Base-by-base conservation (phyloP, 2,113 vertebrate genomes). In the Mirounga angustirostris region DNA sequence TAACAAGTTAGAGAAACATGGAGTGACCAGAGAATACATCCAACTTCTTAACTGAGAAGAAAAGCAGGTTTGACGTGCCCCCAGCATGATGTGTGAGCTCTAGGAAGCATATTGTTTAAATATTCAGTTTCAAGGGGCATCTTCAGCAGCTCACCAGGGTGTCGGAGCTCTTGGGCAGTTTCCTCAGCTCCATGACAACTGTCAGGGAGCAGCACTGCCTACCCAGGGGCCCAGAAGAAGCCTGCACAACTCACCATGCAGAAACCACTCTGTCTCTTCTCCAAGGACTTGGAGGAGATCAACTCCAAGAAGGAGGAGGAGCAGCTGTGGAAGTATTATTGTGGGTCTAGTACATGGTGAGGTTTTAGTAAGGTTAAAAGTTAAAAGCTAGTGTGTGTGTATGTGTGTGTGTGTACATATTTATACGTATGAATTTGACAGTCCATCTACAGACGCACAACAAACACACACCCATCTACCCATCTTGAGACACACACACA, bases 291-390 rank as follows among this genome's bases (percentile, higher is more conserved):
- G 15, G 54, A 59, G 8, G 24, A 67, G 43, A 7, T 33, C 4
- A 18, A 12, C 46, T 33, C 54, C 28, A 24, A 5, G 13, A 21
- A 14, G 30, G 46, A 65, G 19, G 58, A 67, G 59, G 26, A 18
- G 24, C 4, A 16, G 28, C 43, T 92, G 10, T 30, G 33, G 6
- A 28, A 33, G 8, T 40, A 0, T 22, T 30, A 33, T 7, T 46
- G 5, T 15, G 9, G 7, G 8, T 30, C 56, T 28, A 10, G 18
- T 2, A 7, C 0, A 0, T 12, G 36, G 28, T 63, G 36, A n/a
- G 19, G 4, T 59, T 19, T 36, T 46, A 33, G 14, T 59, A 26
- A 65, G 56, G 71, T n/a, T n/a, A 58, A 26, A 65, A 63, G 71
- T n/a, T n/a, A 58, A 69, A 58, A 28, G 36, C 19, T 33, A 19